Evolutionary conservation across 2,113 vertebrate species (phyloP), one percentile per base, ranked within the genome.

Genomic region (Ceyx margarethae): DNA sequence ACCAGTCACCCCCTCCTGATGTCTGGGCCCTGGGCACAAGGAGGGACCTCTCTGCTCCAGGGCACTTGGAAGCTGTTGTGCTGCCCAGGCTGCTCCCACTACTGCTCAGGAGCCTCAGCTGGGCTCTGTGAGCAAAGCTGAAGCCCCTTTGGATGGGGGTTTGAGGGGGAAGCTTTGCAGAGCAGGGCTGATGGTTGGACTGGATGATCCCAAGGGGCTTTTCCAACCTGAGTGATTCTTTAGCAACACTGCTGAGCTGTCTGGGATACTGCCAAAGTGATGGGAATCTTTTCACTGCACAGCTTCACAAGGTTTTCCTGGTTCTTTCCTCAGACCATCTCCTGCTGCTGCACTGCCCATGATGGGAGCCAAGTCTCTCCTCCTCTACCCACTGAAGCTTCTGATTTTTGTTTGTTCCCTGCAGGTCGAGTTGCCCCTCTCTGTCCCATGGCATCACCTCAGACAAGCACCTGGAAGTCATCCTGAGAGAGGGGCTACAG

Each of bases 1-100:
- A 57, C 29, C 40, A 40, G 42, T 18, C 45, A 20, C 10, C 45
- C 31, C 13, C 40, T 72, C 45, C 6, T 7, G 48, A 7, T 8
- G 53, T 3, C 43, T 13, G 56, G 26, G 10, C 73, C 37, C 31
- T 15, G 20, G 31, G 11, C 20, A 23, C 65, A 35, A 3, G 0
- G 28, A 61, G 53, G 50, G 62, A 35, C 35, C 50, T 68, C 56
- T 67, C 45, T 16, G 13, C 46, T 31, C 20, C 33, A 17, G 22
- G 31, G 15, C 0, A 62, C 58, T 3, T 20, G 51, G n/a, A 53
- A 46, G 51, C 9, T 1, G 6, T 21, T 21, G 5, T 0, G 33
- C 11, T 60, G 78, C 45, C 40, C 76, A 45, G 2, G 15, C 53
- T 62, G 68, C 54, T 53, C 58, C 33, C 33, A 15, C 54, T n/a